phyloP scores from a whole-genome alignment of 2,888 invertebrate genomes.

The Pterostichus niger region DNA sequence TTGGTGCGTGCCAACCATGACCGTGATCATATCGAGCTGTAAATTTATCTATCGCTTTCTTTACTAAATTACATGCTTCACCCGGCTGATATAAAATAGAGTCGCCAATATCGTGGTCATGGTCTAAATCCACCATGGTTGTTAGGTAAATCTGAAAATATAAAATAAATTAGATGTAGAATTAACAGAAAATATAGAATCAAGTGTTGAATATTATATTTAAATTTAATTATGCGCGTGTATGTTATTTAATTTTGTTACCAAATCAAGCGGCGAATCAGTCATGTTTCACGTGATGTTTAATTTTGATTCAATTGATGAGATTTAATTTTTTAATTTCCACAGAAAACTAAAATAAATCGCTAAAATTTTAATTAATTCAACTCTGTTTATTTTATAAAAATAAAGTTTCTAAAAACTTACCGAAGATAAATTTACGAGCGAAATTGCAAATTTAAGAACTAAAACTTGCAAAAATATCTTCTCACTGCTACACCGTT shows the following conservation, averaged over 20 bases:
- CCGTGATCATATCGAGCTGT: conserved; percentile 55
- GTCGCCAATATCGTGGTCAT: conserved; percentile 37
- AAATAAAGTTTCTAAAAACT: background rate
- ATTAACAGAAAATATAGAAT: background rate
- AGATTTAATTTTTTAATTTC: background rate
- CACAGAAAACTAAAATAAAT: conserved; percentile 15
- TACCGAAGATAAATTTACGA: conserved; percentile 3
- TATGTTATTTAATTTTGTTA: background rate
- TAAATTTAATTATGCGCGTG: too few species aligned
- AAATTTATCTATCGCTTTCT: conserved; percentile 57
- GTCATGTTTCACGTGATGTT: conserved; percentile 13
- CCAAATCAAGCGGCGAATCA: background rate
- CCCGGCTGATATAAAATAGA: conserved; percentile 18
- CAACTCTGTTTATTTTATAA: background rate
- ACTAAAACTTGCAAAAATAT: background rate
- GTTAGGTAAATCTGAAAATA: conserved; percentile 32
- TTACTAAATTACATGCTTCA: conserved; percentile 56
- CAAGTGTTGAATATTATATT: too few species aligned
- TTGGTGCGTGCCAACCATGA: conserved; percentile 11
- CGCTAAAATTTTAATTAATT: background rate
- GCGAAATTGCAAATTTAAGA: background rate
- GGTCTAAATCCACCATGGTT: conserved; percentile 45
- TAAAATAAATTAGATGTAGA: background rate
- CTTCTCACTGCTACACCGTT: background rate
- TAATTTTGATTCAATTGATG: background rate